phyloP scores from a whole-genome alignment of 2,888 invertebrate species.

The Eilema depressum region DNA sequence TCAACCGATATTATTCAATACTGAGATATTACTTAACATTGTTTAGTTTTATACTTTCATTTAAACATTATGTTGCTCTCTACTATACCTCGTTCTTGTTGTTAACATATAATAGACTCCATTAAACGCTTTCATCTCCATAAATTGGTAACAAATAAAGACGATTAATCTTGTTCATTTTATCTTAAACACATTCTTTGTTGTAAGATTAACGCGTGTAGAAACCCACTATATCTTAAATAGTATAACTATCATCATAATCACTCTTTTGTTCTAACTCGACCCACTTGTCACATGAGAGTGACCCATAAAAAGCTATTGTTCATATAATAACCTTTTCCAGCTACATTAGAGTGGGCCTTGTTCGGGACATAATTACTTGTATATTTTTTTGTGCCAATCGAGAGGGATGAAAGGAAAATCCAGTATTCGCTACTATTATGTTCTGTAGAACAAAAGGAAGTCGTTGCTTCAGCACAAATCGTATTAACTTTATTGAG shows the following conservation, averaged over 20 bases:
- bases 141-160: background rate
- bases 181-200: background rate
- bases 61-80: background rate
- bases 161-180: background rate
- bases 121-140: background rate
- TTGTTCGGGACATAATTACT: conserved; percentile 31
- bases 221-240: conserved; percentile 36
- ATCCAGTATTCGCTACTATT: conserved; percentile 13
- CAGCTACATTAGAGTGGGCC: conserved; percentile 40
- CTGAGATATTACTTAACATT: background rate
- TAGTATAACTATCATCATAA: conserved; percentile 42
- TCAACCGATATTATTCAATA: background rate
- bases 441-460: conserved; percentile 14
- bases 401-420: conserved; percentile 9
- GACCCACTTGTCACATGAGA: conserved; percentile 56
- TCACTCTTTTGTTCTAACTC: conserved; percentile 52
- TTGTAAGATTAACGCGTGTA: background rate
- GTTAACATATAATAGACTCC: background rate
- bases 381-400: conserved; percentile 14
- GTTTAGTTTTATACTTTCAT: background rate
- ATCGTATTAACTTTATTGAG: conserved; percentile 10
- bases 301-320: conserved; percentile 53
- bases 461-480: conserved; percentile 9
- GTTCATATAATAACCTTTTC: conserved; percentile 48
- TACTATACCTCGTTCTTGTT: background rate